A percentile compares a stretch with the other conserved stretches of the same genome.
Evolutionary conservation across 2,797 vertebrate genomes (phyloP).

Genomic region (Sparus aurata): DNA sequence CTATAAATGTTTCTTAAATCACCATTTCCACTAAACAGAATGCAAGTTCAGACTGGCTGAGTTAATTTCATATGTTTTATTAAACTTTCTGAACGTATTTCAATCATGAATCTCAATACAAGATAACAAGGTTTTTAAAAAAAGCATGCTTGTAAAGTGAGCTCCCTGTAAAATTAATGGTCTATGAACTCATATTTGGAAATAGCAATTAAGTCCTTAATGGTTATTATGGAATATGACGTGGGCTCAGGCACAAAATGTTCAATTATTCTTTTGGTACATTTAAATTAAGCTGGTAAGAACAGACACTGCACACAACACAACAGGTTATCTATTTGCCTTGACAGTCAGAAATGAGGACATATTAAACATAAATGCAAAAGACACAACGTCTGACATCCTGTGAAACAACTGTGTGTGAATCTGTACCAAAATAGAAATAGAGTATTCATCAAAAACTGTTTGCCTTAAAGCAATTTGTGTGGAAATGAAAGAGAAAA

Average conservation of each 20-base stretch:
- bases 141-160: constrained; percentile 27
- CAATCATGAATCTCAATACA: constrained; percentile 38
- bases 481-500: not conserved
- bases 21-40: constrained; percentile 47
- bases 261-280: not conserved
- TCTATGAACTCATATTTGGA: constrained; percentile 2
- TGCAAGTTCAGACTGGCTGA: constrained; percentile 12
- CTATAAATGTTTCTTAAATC: constrained; percentile 52
- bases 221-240: not conserved
- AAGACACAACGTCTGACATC: not conserved
- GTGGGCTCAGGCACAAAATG: not conserved
- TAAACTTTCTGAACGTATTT: constrained; percentile 20
- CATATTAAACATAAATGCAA: not conserved
- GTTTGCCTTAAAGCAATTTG: not conserved
- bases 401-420: not conserved
- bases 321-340: not conserved
- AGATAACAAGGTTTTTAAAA: constrained; percentile 17
- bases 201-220: not conserved
- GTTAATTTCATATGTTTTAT: constrained; percentile 32
- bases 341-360: not conserved
- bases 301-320: not conserved
- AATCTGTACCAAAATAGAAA: not conserved
- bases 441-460: not conserved
- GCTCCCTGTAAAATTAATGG: constrained; percentile 4
- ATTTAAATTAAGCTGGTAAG: not conserved